These are phyloP conservation scores for Acinonyx jubatus DNA, from an alignment of 2,113 vertebrate genomes.

Conservation along the genomic window DNA sequence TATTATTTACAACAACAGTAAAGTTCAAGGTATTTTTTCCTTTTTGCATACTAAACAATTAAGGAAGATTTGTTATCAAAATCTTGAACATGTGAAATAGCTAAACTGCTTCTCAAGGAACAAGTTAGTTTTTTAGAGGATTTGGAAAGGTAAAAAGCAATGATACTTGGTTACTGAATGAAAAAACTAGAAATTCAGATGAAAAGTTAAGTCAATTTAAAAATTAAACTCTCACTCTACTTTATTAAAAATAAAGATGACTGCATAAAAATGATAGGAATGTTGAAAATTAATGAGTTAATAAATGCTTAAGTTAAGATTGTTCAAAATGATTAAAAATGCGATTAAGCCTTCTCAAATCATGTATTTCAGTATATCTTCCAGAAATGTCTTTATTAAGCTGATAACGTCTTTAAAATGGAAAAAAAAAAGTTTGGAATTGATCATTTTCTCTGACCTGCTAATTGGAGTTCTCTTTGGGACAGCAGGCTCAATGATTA, in stretches of 20 bases:
- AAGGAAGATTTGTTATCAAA: not conserved
- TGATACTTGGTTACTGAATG: not conserved
- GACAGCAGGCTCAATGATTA: conserved; percentile 32
- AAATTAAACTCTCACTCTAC: not conserved
- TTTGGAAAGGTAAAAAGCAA: not conserved
- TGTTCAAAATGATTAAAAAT: conserved; percentile 27
- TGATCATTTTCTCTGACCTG: conserved; percentile 8
- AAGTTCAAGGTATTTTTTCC: not conserved
- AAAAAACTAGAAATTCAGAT: not conserved
- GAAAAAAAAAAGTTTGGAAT: not conserved
- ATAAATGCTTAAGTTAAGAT: not conserved
- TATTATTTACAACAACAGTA: not conserved
- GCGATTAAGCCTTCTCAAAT: not conserved
- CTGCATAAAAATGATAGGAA: not conserved
- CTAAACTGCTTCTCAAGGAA: conserved; percentile 20
- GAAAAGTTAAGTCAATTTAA: conserved; percentile 23
- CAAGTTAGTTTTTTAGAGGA: not conserved
- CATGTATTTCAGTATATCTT: not conserved
- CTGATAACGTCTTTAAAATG: not conserved
- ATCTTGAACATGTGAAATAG: not conserved
- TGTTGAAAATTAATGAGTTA: conserved; percentile 5
- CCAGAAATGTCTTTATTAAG: not conserved
- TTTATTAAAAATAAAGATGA: not conserved
- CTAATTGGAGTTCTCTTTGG: conserved; percentile 44
- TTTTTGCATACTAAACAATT: not conserved